These are phyloP conservation scores for Avahi laniger DNA, from an alignment of 2,797 vertebrate genomes.

Conservation along the genomic window DNA sequence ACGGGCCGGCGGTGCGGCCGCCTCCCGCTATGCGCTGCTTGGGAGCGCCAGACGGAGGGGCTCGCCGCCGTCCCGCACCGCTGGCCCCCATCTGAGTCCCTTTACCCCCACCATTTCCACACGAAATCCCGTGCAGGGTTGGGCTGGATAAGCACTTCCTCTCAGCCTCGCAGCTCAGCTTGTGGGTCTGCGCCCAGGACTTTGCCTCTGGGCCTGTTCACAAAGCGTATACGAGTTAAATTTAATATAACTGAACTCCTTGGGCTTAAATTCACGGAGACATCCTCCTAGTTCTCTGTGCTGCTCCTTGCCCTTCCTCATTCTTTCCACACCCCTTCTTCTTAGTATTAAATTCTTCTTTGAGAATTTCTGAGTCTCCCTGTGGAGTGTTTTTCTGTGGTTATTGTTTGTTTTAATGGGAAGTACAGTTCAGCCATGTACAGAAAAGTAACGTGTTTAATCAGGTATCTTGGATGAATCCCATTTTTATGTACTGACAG, in stretches of 20 bases:
- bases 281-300: neutral
- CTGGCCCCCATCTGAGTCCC: neutral
- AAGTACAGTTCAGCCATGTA: neutral
- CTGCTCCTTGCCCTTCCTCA: conserved; percentile 30
- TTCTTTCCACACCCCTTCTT: conserved; percentile 12
- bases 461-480: neutral
- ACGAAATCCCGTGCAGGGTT: neutral
- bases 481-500: neutral
- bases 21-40: neutral
- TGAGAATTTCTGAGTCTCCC: neutral
- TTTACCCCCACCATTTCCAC: neutral
- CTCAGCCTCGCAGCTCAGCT: neutral
- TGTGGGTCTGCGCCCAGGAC: conserved; percentile 12
- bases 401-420: conserved; percentile 38
- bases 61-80: neutral
- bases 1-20: neutral
- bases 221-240: conserved; percentile 42
- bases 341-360: neutral
- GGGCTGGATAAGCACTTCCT: conserved; percentile 35
- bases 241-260: neutral
- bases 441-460: neutral
- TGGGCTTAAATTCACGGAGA: neutral
- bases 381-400: neutral
- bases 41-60: neutral
- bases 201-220: conserved; percentile 70